Percentiles rank a stretch among this genome's conserved stretches.
These are phyloP conservation scores for Oryctolagus cuniculus DNA, from an alignment of 2,113 vertebrate genomes.

Conservation along the genomic window DNA sequence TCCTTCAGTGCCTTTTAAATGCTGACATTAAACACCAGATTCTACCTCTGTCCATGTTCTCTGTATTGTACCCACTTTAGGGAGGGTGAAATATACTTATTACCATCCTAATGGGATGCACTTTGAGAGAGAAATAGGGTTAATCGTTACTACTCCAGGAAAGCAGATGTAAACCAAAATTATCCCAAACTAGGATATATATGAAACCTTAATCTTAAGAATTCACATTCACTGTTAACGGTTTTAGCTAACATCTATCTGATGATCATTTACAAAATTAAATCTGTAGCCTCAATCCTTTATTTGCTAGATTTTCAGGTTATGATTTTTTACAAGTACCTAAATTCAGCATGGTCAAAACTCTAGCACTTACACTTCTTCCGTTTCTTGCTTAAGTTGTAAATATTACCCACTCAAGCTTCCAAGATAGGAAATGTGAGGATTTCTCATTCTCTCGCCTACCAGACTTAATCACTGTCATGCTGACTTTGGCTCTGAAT, in stretches of 20 bases:
- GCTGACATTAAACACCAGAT: background rate
- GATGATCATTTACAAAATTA: constrained; percentile 18
- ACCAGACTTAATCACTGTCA: background rate
- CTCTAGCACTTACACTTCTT: background rate
- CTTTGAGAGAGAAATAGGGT: background rate
- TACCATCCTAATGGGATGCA: background rate
- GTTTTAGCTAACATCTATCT: background rate
- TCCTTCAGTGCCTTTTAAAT: background rate
- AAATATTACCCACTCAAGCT: background rate
- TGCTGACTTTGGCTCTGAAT: background rate
- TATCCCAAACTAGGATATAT: background rate
- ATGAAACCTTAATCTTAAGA: background rate
- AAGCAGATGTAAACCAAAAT: background rate
- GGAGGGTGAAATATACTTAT: background rate
- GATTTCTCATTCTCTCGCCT: background rate
- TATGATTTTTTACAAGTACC: constrained; percentile 2
- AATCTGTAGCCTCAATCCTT: constrained; percentile 8
- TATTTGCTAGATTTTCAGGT: constrained; percentile 33
- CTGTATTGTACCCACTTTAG: background rate
- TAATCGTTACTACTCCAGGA: background rate
- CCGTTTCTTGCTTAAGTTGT: too few species aligned
- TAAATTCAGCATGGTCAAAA: background rate
- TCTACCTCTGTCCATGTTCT: background rate
- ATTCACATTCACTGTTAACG: background rate
- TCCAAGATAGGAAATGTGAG: background rate